A percentile compares a stretch with the other conserved stretches of the same genome.
phyloP scores from a whole-genome alignment of 92 coral and sea anemone genomes.

The Anthopleura xanthogrammica region DNA sequence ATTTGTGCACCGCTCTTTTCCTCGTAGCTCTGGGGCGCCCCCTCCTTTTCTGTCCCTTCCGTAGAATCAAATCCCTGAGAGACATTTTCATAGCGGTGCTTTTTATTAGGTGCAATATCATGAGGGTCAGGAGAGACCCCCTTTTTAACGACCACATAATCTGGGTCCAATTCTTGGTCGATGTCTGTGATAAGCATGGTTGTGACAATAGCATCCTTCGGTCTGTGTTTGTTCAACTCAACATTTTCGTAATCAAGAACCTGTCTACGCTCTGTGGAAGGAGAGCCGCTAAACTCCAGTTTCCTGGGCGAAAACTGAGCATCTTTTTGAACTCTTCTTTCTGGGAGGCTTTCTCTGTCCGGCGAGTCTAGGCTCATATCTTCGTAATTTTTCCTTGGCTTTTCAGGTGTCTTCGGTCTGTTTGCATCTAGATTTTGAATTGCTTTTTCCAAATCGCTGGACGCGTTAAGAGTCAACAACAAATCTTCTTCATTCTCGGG shows the following conservation, averaged over 20 bases:
- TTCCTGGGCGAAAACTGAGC: constrained; percentile 20
- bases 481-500: background rate
- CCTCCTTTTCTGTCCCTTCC: background rate
- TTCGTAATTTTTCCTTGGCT: constrained; percentile 51
- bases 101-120: constrained; percentile 9
- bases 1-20: constrained; percentile 1
- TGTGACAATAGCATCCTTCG: constrained; percentile 6
- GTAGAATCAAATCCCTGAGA: constrained; percentile 21
- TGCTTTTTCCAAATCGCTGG: constrained; percentile 8
- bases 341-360: constrained; percentile 14
- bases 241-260: constrained; percentile 65
- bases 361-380: constrained; percentile 48
- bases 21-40: constrained; percentile 16
- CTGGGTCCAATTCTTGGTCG: constrained; percentile 43
- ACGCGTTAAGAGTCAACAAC: background rate
- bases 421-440: background rate
- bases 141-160: constrained; percentile 40
- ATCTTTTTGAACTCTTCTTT: constrained; percentile 7
- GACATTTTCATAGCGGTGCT: constrained; percentile 58
- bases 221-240: constrained; percentile 44
- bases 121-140: constrained; percentile 31
- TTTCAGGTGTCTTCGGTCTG: constrained; percentile 26
- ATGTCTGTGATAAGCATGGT: constrained; percentile 60
- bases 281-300: constrained; percentile 9
- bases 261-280: constrained; percentile 27